Conservation (phyloP, 2,888 invertebrate genomes). For the Drosophila meridiana region DNA sequence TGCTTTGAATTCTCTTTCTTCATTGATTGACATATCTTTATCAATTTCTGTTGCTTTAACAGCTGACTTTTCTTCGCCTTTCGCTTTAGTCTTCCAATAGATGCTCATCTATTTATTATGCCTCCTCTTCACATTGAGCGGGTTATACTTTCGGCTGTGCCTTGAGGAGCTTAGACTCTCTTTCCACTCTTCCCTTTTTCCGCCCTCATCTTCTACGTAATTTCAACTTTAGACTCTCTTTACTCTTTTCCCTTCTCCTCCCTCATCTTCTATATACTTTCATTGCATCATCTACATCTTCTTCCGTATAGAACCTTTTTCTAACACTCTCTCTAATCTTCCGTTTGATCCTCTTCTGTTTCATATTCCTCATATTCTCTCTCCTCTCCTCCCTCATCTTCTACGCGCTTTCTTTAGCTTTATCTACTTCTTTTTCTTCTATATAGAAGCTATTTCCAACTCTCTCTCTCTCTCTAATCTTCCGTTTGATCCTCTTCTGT, state of each 20-base stretch:
- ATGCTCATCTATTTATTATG: background rate
- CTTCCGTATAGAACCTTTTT: too few species aligned
- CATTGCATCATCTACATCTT: too few species aligned
- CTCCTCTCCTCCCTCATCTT: background rate
- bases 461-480: slow-evolving; percentile 11
- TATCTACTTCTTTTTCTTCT: background rate
- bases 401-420: background rate
- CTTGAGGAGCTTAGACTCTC: too few species aligned
- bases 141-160: background rate
- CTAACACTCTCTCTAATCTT: too few species aligned
- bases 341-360: background rate
- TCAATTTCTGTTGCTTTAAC: background rate
- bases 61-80: background rate
- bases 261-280: too few species aligned
- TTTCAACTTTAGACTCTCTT: too few species aligned
- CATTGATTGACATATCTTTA: background rate
- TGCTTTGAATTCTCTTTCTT: background rate
- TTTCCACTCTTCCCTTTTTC: too few species aligned
- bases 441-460: too few species aligned
- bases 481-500: slow-evolving; percentile 24
- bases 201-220: too few species aligned
- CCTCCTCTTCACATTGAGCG: too few species aligned
- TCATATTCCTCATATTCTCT: background rate
- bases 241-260: too few species aligned
- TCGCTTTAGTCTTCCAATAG: background rate